Evolutionary conservation across 2,797 vertebrate genomes (phyloP), one percentile per base, ranked within the genome.

Genomic region (Podarcis lilfordi): DNA sequence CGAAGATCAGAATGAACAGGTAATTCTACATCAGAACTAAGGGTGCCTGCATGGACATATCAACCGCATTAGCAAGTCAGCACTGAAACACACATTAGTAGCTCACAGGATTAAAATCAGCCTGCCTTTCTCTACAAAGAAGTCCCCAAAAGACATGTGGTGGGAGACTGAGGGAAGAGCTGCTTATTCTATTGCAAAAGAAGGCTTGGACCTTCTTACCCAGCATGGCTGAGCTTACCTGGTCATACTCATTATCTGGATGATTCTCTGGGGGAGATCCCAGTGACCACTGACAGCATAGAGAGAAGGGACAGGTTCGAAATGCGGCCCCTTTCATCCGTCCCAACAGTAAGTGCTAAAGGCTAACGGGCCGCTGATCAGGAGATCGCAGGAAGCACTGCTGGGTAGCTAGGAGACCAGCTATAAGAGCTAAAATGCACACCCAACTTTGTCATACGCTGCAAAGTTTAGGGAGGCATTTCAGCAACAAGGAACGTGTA

Each of bases 231-330:
- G 21, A 86, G 72, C 13, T 0, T 79, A 89, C 88, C 45, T 81
- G 71, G 7, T 69, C 55, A 43, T 8, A 75, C 81, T 80, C 78
- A 82, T 74, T 64, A n/a, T 59, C 71, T 80, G 68, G 50, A 71
- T 64, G 66, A 72, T 66, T 50, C 76, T 50, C 76, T 66, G 78
- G 55, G 74, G 66, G n/a, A 50, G 88, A 85, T 84, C 75, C 85
- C 64, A 77, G 19, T 55, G 78, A 74, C 55, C 55, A 83, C 75
- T 84, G 35, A 61, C 32, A 68, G 81, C 50, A 61, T 37, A 59
- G 75, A 72, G 71, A 64, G 68, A 75, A 81, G 66, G 50, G 68
- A 83, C 50, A 79, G 32, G 8, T 32, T 75, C 37, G 25, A 74
- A 87, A 75, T 29, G n/a, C 29, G 59, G 50, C 40, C 7, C 5